Evolutionary conservation across 2,888 invertebrate species (phyloP), one percentile per base, ranked within the genome.

Genomic region (Odontothrips loti): DNA sequence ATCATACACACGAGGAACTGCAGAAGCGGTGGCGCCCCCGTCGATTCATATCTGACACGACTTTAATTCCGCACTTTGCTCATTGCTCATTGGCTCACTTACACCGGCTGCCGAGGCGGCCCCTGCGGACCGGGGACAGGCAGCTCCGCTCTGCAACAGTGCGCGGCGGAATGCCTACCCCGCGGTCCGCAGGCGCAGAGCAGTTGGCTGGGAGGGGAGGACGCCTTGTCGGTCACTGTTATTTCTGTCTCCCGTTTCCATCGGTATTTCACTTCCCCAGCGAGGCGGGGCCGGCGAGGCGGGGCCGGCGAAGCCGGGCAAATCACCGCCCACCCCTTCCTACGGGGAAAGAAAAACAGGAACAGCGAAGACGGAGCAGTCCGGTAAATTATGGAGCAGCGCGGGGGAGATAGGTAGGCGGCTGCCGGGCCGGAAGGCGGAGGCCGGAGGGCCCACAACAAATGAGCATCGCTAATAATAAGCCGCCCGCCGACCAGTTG

Each of bases 391-490:
- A 58, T 58, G 58, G 15, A 58, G 6, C 15, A 17, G 6, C 15
- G 17, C 12, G 20, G 58, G 58, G n/a, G 15, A 2, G 58, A 58
- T 6, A 58, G 58, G n/a, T 17, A 17, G 58, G 34, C 3, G 34
- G 58, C 58, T 0, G 58, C 58, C 17, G n/a, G n/a, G 58, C 58
- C 17, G 58, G 58, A 15, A 58, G 58, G 17, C 17, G 58, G 15
- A 6, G 58, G 15, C 20, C 58, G 17, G 6, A 17, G 58, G 68
- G 23, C n/a, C 23, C 68, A 23, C 27, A 23, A 27, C 68, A 75
- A 75, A 75, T 27, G 68, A 75, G 68, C 68, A 75, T 75, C 68
- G 68, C 68, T 75, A 23, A 75, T 75, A 75, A 75, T 75, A 75
- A 75, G 68, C 68, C 68, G 58, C 58, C 58, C n/a, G 34, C 34